Evolutionary conservation across 1,140 invertebrate species (phyloP), one percentile per base, ranked within the genome.

Genomic region (Diorhabda elongata): DNA sequence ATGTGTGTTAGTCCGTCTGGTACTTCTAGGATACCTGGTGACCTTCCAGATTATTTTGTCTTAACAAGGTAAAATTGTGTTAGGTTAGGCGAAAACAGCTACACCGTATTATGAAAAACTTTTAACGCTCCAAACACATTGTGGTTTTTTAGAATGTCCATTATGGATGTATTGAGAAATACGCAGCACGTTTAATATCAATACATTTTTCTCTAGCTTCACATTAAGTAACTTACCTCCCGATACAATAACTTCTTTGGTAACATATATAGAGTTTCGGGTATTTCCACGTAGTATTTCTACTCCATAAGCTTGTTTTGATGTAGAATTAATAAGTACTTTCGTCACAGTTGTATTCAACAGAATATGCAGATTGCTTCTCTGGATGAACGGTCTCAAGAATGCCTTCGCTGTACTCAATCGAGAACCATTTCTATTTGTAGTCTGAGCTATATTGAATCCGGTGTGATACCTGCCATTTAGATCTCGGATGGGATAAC

Each of bases 371-470:
- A 94, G 82, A 81, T 95, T 92, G 52, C 84, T 83, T 11, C 93
- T 84, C 57, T 89, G 83, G 73, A 87, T 85, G 9, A 90, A 91
- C 0, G 95, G 94, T 42, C 92, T 83, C 1, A 98, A 83, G 81
- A 94, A 98, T 0, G 92, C 94, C 60, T 90, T 85, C 0, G 91
- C 87, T 0, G 89, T 87, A 71, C 92, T 95, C 66, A 95, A 87
- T 3, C 96, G 86, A 0, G 92, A 93, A 2, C 96, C 96, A 77
- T 96, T 92, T 67, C 92, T 85, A 62, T 92, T 92, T 0, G 94
- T 97, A 43, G 89, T 96, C 84, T 94, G 96, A 3, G 89, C 92
- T 62, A 94, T 93, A 43, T 88, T 85, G 75, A 95, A 94, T 2
- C 93, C 92, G 0, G 90, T 91, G 72, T 91, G 89, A 4, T 86